Evolutionary conservation across 2,797 vertebrate species (phyloP), one percentile per base, ranked within the genome.

Genomic region (Acrossocheilus fasciatus): DNA sequence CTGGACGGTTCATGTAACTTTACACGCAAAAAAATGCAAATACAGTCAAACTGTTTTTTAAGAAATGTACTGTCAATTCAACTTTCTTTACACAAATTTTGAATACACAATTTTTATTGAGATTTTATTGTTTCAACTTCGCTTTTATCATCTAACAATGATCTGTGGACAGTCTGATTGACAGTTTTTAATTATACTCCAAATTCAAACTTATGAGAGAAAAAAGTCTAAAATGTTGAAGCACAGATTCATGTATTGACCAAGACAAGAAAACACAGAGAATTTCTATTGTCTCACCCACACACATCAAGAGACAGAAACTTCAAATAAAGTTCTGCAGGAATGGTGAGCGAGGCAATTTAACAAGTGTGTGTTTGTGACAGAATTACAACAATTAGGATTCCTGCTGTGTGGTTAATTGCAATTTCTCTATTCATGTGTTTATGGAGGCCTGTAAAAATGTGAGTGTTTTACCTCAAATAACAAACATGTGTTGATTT

Each of bases 321-420:
- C 90, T 89, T 89, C 81, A 93, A 82, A 87, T 74, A 83, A 82
- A 91, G 81, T 81, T 90, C 88, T 87, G 87, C 77, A 89, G 91
- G 75, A 92, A 88, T 72, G 87, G 90, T 91, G 54, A 91, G 89
- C 4, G 87, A 90, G 89, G 83, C 86, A 72, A 90, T 91, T 92
- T 92, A 89, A 93, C 92, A 88, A 87, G 47, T 87, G 83, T 62
- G 62, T 85, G 82, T 87, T 89, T 93, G 91, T 87, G 90, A 89
- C 89, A 89, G 91, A 90, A 91, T 91, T 90, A 92, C 78, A 82
- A 81, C 86, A 91, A 79, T 90, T 89, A 88, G 91, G 78, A 88
- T 80, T 89, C 92, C 88, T 93, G 92, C 92, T 92, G 93, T 41
- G 88, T 52, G 91, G 90, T 91, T 92, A 92, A 94, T 93, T 93